Percentiles rank a stretch among this genome's conserved stretches.
Conservation (phyloP, 1,140 invertebrate species). For the Zaprionus vittiger region DNA sequence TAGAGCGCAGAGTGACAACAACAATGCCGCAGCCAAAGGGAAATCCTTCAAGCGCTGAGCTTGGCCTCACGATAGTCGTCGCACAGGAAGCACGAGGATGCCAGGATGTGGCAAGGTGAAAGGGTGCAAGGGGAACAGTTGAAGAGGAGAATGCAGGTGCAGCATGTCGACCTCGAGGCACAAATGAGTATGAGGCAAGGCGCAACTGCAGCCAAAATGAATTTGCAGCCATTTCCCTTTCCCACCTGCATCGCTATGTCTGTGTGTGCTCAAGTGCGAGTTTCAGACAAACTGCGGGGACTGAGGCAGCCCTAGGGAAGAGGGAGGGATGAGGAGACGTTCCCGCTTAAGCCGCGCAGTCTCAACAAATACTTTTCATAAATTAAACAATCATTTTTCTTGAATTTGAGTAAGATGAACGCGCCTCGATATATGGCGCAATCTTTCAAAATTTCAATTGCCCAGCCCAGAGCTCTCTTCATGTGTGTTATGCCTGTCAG, state of each 20-base stretch:
- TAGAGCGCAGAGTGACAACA: constrained; percentile 14
- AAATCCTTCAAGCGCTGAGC: constrained; percentile 48
- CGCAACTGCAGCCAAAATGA: constrained; percentile 39
- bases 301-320: background rate
- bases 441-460: constrained; percentile 53
- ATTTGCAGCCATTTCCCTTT: constrained; percentile 17
- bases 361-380: constrained; percentile 48
- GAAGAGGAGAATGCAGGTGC: background rate
- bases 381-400: constrained; percentile 63
- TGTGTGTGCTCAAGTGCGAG: constrained; percentile 40
- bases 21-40: constrained; percentile 42
- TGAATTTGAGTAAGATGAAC: constrained; percentile 22
- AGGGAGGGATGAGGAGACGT: too few relatives aligned
- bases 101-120: background rate
- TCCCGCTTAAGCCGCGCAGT: constrained; percentile 1
- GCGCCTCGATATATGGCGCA: constrained; percentile 27
- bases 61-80: constrained; percentile 26
- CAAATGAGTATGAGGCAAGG: constrained; percentile 30
- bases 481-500: constrained; percentile 2
- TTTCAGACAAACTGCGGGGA: constrained; percentile 1
- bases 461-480: background rate
- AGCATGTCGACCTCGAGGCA: constrained; percentile 38
- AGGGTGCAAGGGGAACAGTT: background rate
- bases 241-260: background rate
- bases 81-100: constrained; percentile 37